These are phyloP conservation scores for Strigamia maritima DNA, from an alignment of 2,888 invertebrate species.

Conservation along the genomic window DNA sequence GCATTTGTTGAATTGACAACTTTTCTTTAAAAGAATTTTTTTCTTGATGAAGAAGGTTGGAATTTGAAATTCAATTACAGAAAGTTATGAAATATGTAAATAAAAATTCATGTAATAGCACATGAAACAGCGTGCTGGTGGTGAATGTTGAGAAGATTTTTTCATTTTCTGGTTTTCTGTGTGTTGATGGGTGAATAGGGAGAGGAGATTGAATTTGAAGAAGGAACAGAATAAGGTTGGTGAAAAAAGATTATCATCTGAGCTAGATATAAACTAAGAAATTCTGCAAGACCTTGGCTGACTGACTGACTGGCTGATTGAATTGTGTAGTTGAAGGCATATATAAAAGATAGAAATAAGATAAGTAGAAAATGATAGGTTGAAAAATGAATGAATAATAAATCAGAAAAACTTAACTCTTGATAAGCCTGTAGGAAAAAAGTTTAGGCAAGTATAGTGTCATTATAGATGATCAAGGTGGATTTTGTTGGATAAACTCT, in stretches of 20 bases:
- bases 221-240: not conserved
- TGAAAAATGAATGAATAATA: too few relatives aligned
- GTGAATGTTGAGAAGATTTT: not conserved
- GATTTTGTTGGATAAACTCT: too few relatives aligned
- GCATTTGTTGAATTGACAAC: too few relatives aligned
- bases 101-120: not conserved
- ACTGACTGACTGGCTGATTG: not conserved
- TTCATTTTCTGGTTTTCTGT: not conserved
- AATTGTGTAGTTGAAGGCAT: not conserved
- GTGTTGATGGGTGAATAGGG: not conserved
- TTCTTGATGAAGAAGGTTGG: not conserved
- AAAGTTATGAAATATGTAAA: not conserved
- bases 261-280: not conserved
- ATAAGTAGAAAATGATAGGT: too few relatives aligned
- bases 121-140: not conserved
- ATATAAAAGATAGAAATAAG: too few relatives aligned
- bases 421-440: too few relatives aligned
- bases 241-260: not conserved
- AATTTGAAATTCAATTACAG: not conserved
- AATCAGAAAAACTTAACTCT: too few relatives aligned
- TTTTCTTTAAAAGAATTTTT: too few relatives aligned
- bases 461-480: too few relatives aligned
- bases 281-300: not conserved
- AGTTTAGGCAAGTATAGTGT: too few relatives aligned
- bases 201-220: not conserved